Evolutionary conservation across 1,140 invertebrate species (phyloP).

Genomic region (Trachymyrmex septentrionalis): DNA sequence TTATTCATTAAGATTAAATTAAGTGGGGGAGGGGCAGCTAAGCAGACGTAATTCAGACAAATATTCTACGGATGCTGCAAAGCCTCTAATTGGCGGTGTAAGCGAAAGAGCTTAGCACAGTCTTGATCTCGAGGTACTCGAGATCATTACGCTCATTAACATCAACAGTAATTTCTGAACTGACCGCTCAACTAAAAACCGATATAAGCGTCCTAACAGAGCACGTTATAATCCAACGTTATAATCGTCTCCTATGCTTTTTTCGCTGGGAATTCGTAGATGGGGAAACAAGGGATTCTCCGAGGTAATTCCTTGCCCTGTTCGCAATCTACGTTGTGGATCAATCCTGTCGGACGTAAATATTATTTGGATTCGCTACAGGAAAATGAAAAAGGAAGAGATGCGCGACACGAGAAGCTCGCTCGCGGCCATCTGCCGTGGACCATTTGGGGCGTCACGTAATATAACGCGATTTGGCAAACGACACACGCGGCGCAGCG

Average conservation of each 20-base stretch:
- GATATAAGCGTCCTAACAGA: conserved; percentile 20
- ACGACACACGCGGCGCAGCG: conserved; percentile 12
- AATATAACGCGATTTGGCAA: conserved; percentile 43
- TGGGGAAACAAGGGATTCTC: background rate
- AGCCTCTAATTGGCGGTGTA: conserved; percentile 49
- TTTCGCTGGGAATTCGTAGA: background rate
- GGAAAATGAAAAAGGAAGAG: background rate
- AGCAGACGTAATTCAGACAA: background rate
- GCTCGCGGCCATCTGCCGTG: conserved; percentile 13
- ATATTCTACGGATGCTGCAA: background rate
- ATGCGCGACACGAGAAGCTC: background rate
- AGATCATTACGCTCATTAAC: conserved; percentile 35
- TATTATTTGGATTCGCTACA: background rate
- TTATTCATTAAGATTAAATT: too few relatives aligned
- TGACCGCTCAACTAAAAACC: conserved; percentile 16
- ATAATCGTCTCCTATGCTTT: too few relatives aligned
- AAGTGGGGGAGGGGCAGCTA: too few relatives aligned
- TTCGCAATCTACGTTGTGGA: background rate
- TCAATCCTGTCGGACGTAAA: background rate
- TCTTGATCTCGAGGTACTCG: background rate
- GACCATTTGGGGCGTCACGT: background rate
- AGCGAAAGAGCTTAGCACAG: conserved; percentile 49
- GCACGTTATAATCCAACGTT: conserved; percentile 7
- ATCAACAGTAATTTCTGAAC: conserved; percentile 1
- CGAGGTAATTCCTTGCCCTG: background rate